Base-by-base conservation (phyloP, 2,797 vertebrate species). In the Dallia pectoralis region DNA sequence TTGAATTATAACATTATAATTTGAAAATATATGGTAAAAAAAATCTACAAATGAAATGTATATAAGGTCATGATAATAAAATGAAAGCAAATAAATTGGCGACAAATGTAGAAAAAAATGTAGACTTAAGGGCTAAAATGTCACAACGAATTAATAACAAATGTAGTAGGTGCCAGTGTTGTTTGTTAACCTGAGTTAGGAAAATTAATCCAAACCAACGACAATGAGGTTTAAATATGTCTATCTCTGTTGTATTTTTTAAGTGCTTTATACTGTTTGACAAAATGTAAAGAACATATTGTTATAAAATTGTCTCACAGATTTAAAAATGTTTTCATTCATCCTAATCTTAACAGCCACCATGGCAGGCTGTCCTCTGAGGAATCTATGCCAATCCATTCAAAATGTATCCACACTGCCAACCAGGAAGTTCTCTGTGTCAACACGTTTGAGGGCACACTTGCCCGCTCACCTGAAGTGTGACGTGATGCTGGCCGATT, bases 131-230 rank as follows among this genome's bases (percentile, higher is more conserved):
- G 25, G 29, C 29, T 32, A 32, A 32, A 25, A 63, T 7, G 25
- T 63, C 3, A 18, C 30, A 15, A 63, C 14, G 6, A 49, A 18
- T 19, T 5, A 6, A 30, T 32, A 12, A 69, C 8, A 27, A 29
- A 16, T 4, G 11, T 30, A n/a, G n/a, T n/a, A n/a, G n/a, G n/a
- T n/a, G n/a, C n/a, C n/a, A n/a, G n/a, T 56, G 75, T 75, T 70
- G 74, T 78, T 77, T 74, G 64, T 66, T 83, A 73, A 85, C 69
- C 81, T 82, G 72, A 71, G 74, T 66, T 76, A 70, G 65, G 79
- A 71, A 65, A 71, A 83, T 80, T 74, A 44, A 9, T 44, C 6
- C 12, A 44, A 44, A 44, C 7, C 7, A 47, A 67, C 67, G 71
- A 70, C 69, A 72, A 64, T 73, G 48, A 73, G 70, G 69, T 76